Percentiles rank a stretch among this genome's conserved stretches.
These are phyloP conservation scores for Myzus persicae DNA, from an alignment of 1,140 invertebrate genomes.

Conservation along the genomic window DNA sequence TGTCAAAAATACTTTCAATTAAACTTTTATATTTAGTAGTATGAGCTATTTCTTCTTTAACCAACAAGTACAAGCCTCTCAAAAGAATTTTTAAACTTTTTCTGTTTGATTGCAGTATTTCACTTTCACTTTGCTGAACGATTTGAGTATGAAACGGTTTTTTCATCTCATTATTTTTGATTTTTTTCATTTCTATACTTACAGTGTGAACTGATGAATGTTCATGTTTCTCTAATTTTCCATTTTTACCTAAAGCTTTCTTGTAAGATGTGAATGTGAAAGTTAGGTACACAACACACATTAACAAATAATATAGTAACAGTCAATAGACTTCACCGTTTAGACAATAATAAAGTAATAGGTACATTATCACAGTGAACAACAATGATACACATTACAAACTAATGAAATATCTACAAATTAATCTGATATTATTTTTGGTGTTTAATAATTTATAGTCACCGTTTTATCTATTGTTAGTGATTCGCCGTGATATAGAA, in stretches of 20 bases:
- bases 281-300: too few species aligned
- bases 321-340: too few species aligned
- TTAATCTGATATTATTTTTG: too few species aligned
- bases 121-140: constrained; percentile 36
- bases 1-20: constrained; percentile 39
- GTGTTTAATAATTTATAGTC: too few species aligned
- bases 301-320: too few species aligned
- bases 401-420: too few species aligned
- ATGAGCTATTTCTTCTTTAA: constrained; percentile 1
- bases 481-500: too few species aligned
- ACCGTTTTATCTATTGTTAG: too few species aligned
- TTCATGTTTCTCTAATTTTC: constrained; percentile 37
- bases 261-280: too few species aligned
- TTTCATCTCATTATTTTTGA: constrained; percentile 31
- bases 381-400: too few species aligned
- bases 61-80: constrained; percentile 33
- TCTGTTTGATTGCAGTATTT: constrained; percentile 18
- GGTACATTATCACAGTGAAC: too few species aligned
- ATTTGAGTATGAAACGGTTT: constrained; percentile 43
- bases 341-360: too few species aligned
- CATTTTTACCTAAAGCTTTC: constrained; percentile 27
- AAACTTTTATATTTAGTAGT: constrained; percentile 24
- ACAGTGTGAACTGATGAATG: constrained; percentile 30
- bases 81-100: constrained; percentile 32
- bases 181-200: constrained; percentile 25